Conservation (phyloP, 2,888 invertebrate genomes). For the Aporophyla lueneburgensis region DNA sequence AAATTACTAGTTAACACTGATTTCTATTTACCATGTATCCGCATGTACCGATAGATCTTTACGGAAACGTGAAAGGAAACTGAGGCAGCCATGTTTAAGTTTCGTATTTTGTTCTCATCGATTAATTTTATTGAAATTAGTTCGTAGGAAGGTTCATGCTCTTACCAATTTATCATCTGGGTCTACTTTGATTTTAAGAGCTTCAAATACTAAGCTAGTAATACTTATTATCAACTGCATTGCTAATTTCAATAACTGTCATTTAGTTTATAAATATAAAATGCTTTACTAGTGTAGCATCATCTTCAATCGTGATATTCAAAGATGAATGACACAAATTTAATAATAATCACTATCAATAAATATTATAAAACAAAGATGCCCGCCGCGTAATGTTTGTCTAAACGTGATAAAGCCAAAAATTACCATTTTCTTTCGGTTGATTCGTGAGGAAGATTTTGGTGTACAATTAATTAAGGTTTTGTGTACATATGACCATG, state of each 20-base stretch:
- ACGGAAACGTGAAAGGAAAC: conserved; percentile 9
- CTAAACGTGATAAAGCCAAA: no score
- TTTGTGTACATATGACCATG: no score
- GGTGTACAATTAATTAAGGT: no score
- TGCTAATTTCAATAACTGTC: not conserved
- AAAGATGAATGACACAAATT: not conserved
- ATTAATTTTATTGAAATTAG: conserved; percentile 14
- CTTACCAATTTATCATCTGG: not conserved
- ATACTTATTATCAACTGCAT: not conserved
- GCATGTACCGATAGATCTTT: conserved; percentile 33
- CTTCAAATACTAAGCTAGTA: not conserved
- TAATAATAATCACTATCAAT: not conserved
- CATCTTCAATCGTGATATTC: not conserved
- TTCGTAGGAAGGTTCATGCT: conserved; percentile 14
- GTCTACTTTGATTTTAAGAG: not conserved
- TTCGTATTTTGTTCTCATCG: not conserved
- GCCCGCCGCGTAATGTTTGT: no score
- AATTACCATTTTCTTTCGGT: no score
- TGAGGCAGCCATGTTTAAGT: not conserved
- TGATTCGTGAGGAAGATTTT: no score
- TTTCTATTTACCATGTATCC: conserved; percentile 48
- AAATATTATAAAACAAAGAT: no score
- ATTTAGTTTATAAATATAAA: not conserved
- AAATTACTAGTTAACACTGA: conserved; percentile 50
- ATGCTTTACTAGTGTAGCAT: not conserved